Evolutionary conservation across 2,888 invertebrate genomes (phyloP).

Genomic region (Abscondita cerata): DNA sequence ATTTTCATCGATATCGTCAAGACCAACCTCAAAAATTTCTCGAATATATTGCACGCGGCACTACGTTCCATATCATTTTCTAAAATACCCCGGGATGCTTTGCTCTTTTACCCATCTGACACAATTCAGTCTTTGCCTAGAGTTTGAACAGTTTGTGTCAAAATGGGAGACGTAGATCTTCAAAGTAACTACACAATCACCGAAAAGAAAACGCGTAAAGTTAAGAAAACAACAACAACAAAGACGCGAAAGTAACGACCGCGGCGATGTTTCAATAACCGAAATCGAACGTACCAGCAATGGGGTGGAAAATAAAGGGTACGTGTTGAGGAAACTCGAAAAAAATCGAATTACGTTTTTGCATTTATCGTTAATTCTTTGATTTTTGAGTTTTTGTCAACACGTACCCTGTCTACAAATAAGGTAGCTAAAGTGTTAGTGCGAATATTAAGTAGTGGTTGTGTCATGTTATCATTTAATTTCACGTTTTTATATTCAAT

Average conservation of each 20-base stretch:
- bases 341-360: background rate
- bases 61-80: slow-evolving; percentile 56
- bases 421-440: slow-evolving; percentile 50
- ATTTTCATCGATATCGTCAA: slow-evolving; percentile 38
- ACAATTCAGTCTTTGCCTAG: slow-evolving; percentile 48
- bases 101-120: slow-evolving; percentile 53
- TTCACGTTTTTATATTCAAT: background rate
- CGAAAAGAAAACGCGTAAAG: slow-evolving; percentile 86
- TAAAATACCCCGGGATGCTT: slow-evolving; percentile 54
- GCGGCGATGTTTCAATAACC: slow-evolving; percentile 82
- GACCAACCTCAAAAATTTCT: slow-evolving; percentile 35
- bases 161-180: slow-evolving; percentile 91
- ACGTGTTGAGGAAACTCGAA: slow-evolving; percentile 69
- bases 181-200: slow-evolving; percentile 86
- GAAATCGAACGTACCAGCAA: slow-evolving; percentile 74
- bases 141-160: slow-evolving; percentile 42
- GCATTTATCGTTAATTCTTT: background rate
- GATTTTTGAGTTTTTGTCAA: slow-evolving; percentile 46
- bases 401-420: slow-evolving; percentile 59
- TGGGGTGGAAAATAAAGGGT: slow-evolving; percentile 76
- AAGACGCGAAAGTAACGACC: slow-evolving; percentile 78
- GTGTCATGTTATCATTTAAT: background rate
- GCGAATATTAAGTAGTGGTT: background rate
- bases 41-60: slow-evolving; percentile 47
- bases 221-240: slow-evolving; percentile 88